Conservation (phyloP, 2,797 vertebrate genomes). For the Phoebastria nigripes region DNA sequence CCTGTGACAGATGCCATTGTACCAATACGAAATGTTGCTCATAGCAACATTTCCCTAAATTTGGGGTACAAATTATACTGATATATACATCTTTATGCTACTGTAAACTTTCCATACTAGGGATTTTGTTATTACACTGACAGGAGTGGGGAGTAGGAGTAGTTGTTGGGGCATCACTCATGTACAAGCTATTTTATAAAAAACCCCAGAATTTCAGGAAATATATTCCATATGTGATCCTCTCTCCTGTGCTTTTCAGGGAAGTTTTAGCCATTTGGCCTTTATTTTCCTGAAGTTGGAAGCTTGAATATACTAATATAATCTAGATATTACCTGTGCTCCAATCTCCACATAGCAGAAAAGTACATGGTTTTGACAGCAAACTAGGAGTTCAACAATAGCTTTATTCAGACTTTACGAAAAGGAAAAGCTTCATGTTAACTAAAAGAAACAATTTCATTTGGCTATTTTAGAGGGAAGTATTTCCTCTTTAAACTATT, state of each 20-base stretch:
- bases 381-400: not conserved
- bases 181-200: not conserved
- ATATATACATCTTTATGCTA: not conserved
- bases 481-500: conserved; percentile 1
- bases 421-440: not conserved
- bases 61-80: not conserved
- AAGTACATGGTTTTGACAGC: not conserved
- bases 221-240: not conserved
- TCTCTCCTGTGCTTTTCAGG: not conserved
- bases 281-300: not conserved
- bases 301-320: not conserved
- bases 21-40: not conserved
- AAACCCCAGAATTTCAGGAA: not conserved
- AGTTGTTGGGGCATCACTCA: not conserved
- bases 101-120: not conserved
- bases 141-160: not conserved
- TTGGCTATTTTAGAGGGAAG: not conserved
- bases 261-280: not conserved
- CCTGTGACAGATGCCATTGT: not conserved
- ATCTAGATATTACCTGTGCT: not conserved
- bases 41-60: not conserved
- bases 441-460: not conserved
- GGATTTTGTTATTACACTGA: not conserved
- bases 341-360: not conserved
- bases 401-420: not conserved